Evolutionary conservation across 2,113 vertebrate species (phyloP), one percentile per base, ranked within the genome.

Genomic region (Tenebrosternarchus preto): DNA sequence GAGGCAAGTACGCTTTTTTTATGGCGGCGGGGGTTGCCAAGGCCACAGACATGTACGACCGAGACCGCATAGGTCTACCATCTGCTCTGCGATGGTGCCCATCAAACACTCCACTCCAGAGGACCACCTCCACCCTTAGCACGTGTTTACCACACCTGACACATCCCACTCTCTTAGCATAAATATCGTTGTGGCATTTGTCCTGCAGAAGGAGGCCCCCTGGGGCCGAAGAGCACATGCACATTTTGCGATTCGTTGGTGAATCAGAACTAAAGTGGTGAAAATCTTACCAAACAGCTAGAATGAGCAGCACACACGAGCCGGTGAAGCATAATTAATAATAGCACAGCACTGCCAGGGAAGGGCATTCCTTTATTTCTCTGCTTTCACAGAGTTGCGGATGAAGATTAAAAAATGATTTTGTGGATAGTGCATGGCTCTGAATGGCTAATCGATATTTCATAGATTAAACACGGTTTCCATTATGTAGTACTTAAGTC

Each of bases 71-170:
- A 63, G 25, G 57, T 6, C 0, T 2, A 27, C 57, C 77, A 72
- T 72, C 77, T 79, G 56, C 71, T 33, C n/a, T n/a, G n/a, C n/a
- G n/a, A n/a, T n/a, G 77, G 64, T 31, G 29, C 76, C 64, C 66
- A 33, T 33, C 6, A 56, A 27, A 78, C 39, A 12, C 15, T n/a
- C n/a, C n/a, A n/a, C n/a, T n/a, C 33, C 50, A 20, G 36, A 29
- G 15, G 25, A 76, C 25, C 8, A 43, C 73, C 16, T 16, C 50
- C n/a, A 4, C 56, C 50, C n/a, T 33, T 22, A 4, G 33, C 63
- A 22, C 25, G 53, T 31, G 5, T 33, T 72, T 60, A 79, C 71
- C 50, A 20, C 46, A 43, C 57, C 7, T 79, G 77, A 79, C 77
- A 72, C 25, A 70, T 78, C 53, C 76, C 33, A 33, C 76, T 1